Percentiles rank a stretch among this genome's conserved stretches.
phyloP scores from a whole-genome alignment of 2,797 vertebrate genomes.

The Anolis apletophallus region DNA sequence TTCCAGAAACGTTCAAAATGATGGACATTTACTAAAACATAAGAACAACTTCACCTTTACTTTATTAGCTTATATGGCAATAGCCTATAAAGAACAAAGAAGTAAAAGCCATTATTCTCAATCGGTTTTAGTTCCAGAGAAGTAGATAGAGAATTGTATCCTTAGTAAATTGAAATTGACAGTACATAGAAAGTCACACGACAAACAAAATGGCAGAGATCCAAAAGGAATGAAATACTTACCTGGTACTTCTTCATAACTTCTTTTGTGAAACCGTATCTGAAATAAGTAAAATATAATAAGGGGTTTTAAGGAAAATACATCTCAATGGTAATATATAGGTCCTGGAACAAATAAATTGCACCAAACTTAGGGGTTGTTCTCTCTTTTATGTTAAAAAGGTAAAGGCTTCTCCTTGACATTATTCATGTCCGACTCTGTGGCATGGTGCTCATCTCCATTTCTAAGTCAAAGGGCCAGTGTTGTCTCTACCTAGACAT shows the following conservation, averaged over 20 bases:
- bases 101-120: background rate
- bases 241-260: conserved; percentile 96
- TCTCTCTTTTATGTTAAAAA: background rate
- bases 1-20: background rate
- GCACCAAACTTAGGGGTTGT: background rate
- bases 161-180: background rate
- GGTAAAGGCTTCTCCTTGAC: too few relatives aligned
- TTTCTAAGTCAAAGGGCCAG: too few relatives aligned
- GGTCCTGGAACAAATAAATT: background rate
- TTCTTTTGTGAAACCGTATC: conserved; percentile 97
- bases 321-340: background rate
- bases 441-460: too few relatives aligned
- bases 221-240: conserved; percentile 46
- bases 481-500: too few relatives aligned
- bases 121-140: background rate
- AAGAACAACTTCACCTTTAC: background rate
- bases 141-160: background rate
- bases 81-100: background rate
- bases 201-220: background rate
- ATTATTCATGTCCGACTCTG: too few relatives aligned
- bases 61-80: background rate
- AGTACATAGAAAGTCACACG: background rate
- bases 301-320: background rate
- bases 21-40: background rate
- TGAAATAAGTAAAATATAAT: conserved; percentile 70